Percentiles rank a stretch among this genome's conserved stretches.
Conservation (phyloP, 1,140 invertebrate species). For the Agrypnia vestita region DNA sequence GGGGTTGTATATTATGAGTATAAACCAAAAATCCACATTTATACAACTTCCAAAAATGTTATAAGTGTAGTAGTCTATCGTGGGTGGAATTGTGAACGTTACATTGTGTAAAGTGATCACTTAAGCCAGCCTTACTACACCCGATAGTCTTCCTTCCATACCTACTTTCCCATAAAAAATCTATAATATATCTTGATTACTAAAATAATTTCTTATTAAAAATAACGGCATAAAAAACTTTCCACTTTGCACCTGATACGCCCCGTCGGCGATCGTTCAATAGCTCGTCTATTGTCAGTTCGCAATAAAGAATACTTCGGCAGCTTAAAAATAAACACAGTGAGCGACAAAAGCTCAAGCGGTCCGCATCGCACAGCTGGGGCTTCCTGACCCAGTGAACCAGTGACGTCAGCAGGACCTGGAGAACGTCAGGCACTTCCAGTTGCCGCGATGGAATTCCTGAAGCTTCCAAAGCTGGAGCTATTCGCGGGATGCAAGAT, state of each 20-base stretch:
- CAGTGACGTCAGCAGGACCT: neutral
- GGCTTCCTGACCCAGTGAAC: slow-evolving; percentile 31
- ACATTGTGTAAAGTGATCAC: too few relatives aligned
- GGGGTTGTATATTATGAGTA: too few relatives aligned
- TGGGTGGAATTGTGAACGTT: too few relatives aligned
- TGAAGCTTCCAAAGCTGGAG: neutral
- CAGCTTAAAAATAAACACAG: slow-evolving; percentile 58
- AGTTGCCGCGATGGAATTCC: neutral
- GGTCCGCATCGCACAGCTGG: slow-evolving; percentile 6
- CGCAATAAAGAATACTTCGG: slow-evolving; percentile 57
- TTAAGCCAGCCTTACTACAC: too few relatives aligned
- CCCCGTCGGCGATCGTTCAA: slow-evolving; percentile 37
- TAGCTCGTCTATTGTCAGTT: slow-evolving; percentile 53
- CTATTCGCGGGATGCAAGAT: neutral
- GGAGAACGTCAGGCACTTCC: neutral
- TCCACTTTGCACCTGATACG: slow-evolving; percentile 27
- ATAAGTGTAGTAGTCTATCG: too few relatives aligned
- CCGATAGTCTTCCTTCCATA: too few relatives aligned
- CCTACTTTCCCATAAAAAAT: too few relatives aligned
- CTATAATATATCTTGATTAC: too few relatives aligned
- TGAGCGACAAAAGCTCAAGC: slow-evolving; percentile 40
- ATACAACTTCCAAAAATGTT: too few relatives aligned
- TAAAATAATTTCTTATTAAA: too few relatives aligned
- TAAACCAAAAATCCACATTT: too few relatives aligned
- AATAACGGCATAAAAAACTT: too few relatives aligned